Evolutionary conservation across 2,888 invertebrate species (phyloP), one percentile per base, ranked within the genome.

Genomic region (Plutella xylostella): DNA sequence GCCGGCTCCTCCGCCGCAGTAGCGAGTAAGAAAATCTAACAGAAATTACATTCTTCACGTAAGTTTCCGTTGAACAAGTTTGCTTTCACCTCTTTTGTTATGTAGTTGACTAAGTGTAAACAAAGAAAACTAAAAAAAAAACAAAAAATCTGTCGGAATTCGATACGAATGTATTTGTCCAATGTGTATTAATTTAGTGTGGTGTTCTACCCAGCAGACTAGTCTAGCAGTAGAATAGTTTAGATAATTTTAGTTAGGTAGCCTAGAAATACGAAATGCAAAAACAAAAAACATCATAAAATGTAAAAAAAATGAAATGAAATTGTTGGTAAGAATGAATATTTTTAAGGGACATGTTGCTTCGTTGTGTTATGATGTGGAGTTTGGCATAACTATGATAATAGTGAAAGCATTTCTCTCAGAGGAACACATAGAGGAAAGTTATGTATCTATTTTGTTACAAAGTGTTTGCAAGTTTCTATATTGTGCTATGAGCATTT

Each of bases 321-420:
- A 86, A 85, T 85, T 85, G 85, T 86, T 82, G 80, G 79, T 85
- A 85, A 86, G 85, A 85, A 84, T 86, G 86, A 85, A 79, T 86
- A 86, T 87, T 87, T 87, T 87, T 86, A 86, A 82, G 80, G 82
- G 71, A 80, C 79, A 80, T 82, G 82, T 84, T 79, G 84, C 85
- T 82, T 83, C 76, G 78, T 83, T 83, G 75, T 76, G 79, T 84
- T 83, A 76, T 71, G 74, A 64, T 68, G 72, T 74, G 75, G 61
- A 72, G 74, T 85, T 83, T 78, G 82, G 84, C 84, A 80, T 82
- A 82, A 84, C 83, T 82, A 83, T 80, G 71, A 68, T 82, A 78
- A 78, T 77, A 72, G 72, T 74, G 70, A 65, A 58, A 68, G 68
- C 67, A 68, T 72, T 68, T 69, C 77, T 78, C 80, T 82, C 82